Evolutionary conservation across 2,797 vertebrate species (phyloP), one percentile per base, ranked within the genome.

Genomic region (Parauchenoglanis punctatus): DNA sequence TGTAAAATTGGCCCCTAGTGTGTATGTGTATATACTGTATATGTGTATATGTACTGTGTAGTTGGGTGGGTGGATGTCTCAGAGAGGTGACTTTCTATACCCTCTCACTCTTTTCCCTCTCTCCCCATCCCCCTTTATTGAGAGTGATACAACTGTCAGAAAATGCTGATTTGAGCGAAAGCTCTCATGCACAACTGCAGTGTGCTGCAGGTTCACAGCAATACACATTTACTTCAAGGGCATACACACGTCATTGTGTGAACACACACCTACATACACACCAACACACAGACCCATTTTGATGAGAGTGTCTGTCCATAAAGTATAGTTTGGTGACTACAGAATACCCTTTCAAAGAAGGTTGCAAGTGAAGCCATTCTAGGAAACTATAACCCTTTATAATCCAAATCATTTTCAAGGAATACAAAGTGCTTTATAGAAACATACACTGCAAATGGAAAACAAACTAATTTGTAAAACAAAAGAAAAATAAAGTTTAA

Each of bases 151-250:
- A 89, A 89, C 86, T 86, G 86, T 87, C 67, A 88, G 85, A 90
- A 91, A 91, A 89, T 82, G 90, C 90, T 91, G 91, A 91, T 91
- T 89, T 90, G 85, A 89, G 65, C 44, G 85, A 91, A 91, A 86
- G 88, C 84, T 75, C 86, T 91, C 86, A 91, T 87, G 89, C 86
- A 89, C 84, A 89, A 89, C 83, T 88, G 85, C 90, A 89, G 84
- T 85, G 87, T 86, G 88, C 68, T 85, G 65, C 82, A 88, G 84
- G 52, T 89, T 83, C 61, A 61, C 67, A 35, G 70, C 70, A 28
- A 84, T 63, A 76, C 31, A 73, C 72, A 65, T 23, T 58, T 46
- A 82, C 59, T 82, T 82, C 72, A 88, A 77, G 63, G 68, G 52
- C 81, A 85, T 23, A 75, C 63, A 75, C 81, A 56, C 59, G 63